phyloP scores from a whole-genome alignment of 2,888 invertebrate species.

The Euzetes globulus region DNA sequence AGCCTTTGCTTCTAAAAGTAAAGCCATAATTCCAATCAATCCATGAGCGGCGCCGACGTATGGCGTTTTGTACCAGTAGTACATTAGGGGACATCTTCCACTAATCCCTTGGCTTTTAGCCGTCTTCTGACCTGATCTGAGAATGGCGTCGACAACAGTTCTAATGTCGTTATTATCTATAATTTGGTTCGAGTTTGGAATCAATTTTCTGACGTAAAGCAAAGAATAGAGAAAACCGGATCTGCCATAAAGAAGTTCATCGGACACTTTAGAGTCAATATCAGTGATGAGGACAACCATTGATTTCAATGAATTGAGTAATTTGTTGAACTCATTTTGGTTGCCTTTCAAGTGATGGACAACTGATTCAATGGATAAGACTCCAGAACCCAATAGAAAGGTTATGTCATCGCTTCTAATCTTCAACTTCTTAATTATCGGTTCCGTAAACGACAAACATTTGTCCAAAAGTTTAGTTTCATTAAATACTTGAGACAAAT shows the following conservation, averaged over 20 bases:
- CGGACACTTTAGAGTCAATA: conserved; percentile 50
- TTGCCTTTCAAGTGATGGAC: conserved; percentile 55
- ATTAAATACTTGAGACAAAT: conserved; percentile 44
- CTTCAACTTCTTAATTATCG: not conserved
- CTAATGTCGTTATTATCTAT: conserved; percentile 35
- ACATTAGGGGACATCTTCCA: conserved; percentile 38
- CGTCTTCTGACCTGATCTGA: conserved; percentile 58
- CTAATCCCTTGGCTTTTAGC: conserved; percentile 50
- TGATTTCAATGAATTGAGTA: conserved; percentile 33
- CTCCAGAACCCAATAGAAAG: conserved; percentile 63
- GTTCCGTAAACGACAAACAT: not conserved
- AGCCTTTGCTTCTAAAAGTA: conserved; percentile 61
- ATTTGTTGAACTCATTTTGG: conserved; percentile 51
- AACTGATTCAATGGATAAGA: conserved; percentile 57
- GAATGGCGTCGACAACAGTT: conserved; percentile 56
- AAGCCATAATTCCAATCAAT: conserved; percentile 70
- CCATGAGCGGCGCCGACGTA: conserved; percentile 80
- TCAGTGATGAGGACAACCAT: conserved; percentile 40
- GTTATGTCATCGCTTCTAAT: conserved; percentile 47
- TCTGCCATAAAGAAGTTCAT: conserved; percentile 78
- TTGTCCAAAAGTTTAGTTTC: not conserved
- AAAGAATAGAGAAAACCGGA: conserved; percentile 72
- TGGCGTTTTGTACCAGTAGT: conserved; percentile 40
- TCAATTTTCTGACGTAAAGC: conserved; percentile 56
- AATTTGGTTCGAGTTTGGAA: conserved; percentile 2